Evolutionary conservation across 53 echinoderm and acorn worm genomes (phyloP), one percentile per base, ranked within the genome.

Genomic region (Echinarachnius parma): DNA sequence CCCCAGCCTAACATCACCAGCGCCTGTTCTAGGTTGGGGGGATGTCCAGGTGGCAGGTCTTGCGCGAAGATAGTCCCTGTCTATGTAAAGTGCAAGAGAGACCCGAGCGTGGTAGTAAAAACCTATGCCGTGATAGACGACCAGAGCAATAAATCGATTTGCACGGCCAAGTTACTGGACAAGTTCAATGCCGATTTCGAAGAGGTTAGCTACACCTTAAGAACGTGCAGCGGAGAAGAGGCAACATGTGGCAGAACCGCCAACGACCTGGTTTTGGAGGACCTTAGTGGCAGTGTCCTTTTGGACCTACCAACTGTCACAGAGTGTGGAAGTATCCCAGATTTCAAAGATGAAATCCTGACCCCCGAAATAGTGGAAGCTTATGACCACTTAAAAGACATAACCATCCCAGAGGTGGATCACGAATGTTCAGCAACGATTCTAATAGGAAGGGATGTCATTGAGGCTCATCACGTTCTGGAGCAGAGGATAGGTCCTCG

Each of bases 281-380:
- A 64, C 27, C 9, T 64, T 2, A 3, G 46, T 28, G 46, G 46
- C 28, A 64, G 46, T 46, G 64, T 64, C 46, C 28, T 27, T 26
- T 64, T 57, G 53, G 21, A 81, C 13, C 42, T 86, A 18, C 82
- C 87, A 4, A 86, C 78, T 1, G 35, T 82, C n/a, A 71, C 82
- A 4, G 77, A 82, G 28, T 77, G 77, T 39, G 28, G 49, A 19
- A 7, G 82, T 49, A 82, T 86, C 1, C 71, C 74, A 11, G 72
- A 72, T 1, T 82, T 76, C 27, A 66, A 46, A 61, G 36, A n/a
- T 1, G 78, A 86, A n/a, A 86, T 82, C 7, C 82, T 82, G 0
- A 48, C 70, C 10, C 82, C 81, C 24, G 48, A 77, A 18, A 49
- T 49, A 49, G 50, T 49, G 13, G 13, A 49, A 18, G 50, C 50